Evolutionary conservation across 2,888 invertebrate species (phyloP).

Genomic region (Temnothorax ravouxi): DNA sequence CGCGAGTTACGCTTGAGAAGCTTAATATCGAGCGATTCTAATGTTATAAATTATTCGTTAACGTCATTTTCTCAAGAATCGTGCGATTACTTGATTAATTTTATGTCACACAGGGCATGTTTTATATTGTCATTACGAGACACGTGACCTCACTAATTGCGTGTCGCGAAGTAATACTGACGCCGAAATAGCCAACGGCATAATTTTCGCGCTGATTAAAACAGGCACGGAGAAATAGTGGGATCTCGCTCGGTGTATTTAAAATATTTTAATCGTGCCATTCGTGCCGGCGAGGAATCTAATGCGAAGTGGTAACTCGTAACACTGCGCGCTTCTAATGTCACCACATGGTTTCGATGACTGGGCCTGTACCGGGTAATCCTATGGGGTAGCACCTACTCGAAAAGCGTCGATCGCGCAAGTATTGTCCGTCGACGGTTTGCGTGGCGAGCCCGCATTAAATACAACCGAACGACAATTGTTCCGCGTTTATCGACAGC

Average conservation of each 20-base stretch:
- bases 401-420: constrained; percentile 71
- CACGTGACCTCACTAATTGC: constrained; percentile 10
- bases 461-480: constrained; percentile 80
- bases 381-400: constrained; percentile 79
- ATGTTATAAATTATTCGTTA: background rate
- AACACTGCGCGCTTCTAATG: constrained; percentile 74
- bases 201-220: constrained; percentile 37
- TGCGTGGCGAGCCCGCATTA: constrained; percentile 60
- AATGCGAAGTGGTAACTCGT: constrained; percentile 74
- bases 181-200: background rate
- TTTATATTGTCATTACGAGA: background rate
- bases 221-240: background rate
- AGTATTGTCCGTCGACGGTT: constrained; percentile 75
- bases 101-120: background rate
- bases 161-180: background rate
- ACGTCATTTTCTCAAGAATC: background rate
- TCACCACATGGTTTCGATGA: constrained; percentile 81
- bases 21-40: constrained; percentile 2
- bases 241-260: constrained; percentile 8
- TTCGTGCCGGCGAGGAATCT: constrained; percentile 68
- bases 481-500: constrained; percentile 80
- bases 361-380: constrained; percentile 77
- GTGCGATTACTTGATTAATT: background rate
- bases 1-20: constrained; percentile 3
- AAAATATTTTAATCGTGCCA: constrained; percentile 70